Evolutionary conservation across 2,113 vertebrate species (phyloP).

Genomic region (Blennius ocellaris): DNA sequence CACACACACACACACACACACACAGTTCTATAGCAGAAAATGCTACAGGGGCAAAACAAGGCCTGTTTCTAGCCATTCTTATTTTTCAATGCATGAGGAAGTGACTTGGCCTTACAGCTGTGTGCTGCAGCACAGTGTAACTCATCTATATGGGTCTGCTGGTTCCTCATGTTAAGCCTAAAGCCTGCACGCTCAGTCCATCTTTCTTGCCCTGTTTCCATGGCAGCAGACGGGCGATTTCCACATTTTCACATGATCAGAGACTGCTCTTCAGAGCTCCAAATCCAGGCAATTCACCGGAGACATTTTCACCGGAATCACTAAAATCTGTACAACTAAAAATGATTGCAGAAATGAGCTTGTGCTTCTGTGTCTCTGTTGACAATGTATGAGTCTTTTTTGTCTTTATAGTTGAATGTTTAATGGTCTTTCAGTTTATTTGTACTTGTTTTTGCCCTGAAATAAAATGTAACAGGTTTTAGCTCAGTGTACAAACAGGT

Average conservation of each 20-base stretch:
- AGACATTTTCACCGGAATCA: neutral
- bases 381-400: neutral
- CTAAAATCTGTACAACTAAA: neutral
- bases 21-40: conserved; percentile 14
- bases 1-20: neutral
- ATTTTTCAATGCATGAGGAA: conserved; percentile 37
- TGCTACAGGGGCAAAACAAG: conserved; percentile 15
- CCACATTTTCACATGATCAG: conserved; percentile 26
- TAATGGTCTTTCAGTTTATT: neutral
- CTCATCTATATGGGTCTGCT: conserved; percentile 6
- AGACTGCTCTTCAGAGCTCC: conserved; percentile 10
- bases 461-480: conserved; percentile 1
- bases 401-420: neutral
- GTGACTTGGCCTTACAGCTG: conserved; percentile 50
- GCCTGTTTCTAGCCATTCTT: conserved; percentile 19
- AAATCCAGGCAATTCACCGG: neutral
- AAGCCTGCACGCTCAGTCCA: conserved; percentile 9
- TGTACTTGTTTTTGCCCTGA: neutral
- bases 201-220: conserved; percentile 62
- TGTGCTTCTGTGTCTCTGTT: neutral
- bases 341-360: neutral
- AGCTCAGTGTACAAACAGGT: too few species aligned
- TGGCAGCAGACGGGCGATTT: conserved; percentile 67
- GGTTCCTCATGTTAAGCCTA: conserved; percentile 12
- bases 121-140: neutral